These are phyloP conservation scores for Chymomyza caudatula DNA, from an alignment of 2,888 invertebrate species.

Conservation along the genomic window DNA sequence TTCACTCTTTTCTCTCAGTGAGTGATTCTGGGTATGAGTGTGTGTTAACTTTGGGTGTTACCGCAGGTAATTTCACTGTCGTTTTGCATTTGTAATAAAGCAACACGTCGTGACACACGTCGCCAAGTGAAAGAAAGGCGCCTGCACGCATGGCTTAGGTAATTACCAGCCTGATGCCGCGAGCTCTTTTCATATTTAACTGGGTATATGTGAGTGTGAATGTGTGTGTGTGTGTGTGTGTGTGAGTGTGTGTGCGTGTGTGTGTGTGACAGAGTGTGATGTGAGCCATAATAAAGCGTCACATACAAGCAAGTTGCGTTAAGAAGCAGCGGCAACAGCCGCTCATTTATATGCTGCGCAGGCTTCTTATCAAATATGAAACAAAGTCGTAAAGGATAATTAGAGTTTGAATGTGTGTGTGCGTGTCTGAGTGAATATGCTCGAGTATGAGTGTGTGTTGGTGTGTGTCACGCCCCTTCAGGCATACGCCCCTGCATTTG, in stretches of 20 bases:
- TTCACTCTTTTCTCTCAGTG: no score
- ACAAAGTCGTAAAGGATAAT: slow-evolving; percentile 73
- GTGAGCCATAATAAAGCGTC: not conserved
- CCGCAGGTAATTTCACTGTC: slow-evolving; percentile 64
- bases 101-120: slow-evolving; percentile 62
- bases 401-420: slow-evolving; percentile 52
- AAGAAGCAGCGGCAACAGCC: not conserved
- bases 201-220: slow-evolving; percentile 11
- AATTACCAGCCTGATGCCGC: slow-evolving; percentile 47
- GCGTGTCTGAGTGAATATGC: not conserved
- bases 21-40: not conserved
- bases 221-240: not conserved
- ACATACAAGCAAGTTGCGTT: not conserved
- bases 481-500: slow-evolving; percentile 26
- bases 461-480: slow-evolving; percentile 3
- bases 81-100: slow-evolving; percentile 73
- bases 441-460: slow-evolving; percentile 23
- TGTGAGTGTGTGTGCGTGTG: not conserved
- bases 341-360: slow-evolving; percentile 65
- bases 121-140: slow-evolving; percentile 12
- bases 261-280: not conserved
- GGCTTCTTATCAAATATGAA: slow-evolving; percentile 73
- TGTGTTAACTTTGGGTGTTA: slow-evolving; percentile 16
- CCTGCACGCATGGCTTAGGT: slow-evolving; percentile 46
- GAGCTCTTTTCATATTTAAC: slow-evolving; percentile 1